Evolutionary conservation across 2,113 vertebrate genomes (phyloP).

Genomic region (Hyperoodon ampullatus): DNA sequence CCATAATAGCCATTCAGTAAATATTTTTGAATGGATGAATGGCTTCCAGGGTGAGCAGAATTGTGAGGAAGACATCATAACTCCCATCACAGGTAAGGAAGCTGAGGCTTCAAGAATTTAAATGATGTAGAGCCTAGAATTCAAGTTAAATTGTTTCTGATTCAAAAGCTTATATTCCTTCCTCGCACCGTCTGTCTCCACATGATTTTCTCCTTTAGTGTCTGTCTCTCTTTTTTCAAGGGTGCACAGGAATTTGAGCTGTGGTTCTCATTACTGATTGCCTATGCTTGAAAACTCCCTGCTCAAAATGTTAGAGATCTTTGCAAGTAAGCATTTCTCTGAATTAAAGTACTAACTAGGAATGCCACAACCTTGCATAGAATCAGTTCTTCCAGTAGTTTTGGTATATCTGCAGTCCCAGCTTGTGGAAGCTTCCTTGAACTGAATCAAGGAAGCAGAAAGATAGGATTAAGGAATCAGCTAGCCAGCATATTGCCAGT

Average conservation of each 20-base stretch:
- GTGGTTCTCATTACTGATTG: not conserved
- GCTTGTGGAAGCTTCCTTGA: not conserved
- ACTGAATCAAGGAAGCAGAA: slow-evolving; percentile 47
- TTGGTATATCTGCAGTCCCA: not conserved
- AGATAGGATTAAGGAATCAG: slow-evolving; percentile 27
- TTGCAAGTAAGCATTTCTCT: not conserved
- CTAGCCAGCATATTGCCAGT: not conserved
- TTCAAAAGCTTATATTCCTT: not conserved
- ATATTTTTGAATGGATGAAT: not conserved
- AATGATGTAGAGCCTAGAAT: not conserved
- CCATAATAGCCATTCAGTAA: not conserved
- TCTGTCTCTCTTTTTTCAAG: not conserved
- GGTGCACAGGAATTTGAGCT: not conserved
- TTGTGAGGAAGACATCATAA: not conserved
- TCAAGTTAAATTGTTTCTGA: not conserved
- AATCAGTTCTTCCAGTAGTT: not conserved
- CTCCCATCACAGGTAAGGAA: not conserved
- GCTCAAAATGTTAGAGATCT: not conserved
- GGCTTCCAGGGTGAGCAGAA: not conserved
- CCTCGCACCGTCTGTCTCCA: not conserved
- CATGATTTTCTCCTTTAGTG: not conserved
- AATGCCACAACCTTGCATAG: not conserved
- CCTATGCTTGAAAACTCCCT: not conserved
- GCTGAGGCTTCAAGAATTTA: not conserved
- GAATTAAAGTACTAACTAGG: not conserved